These are phyloP conservation scores for Heteropelma amictum DNA, from an alignment of 2,888 invertebrate genomes.

Conservation along the genomic window DNA sequence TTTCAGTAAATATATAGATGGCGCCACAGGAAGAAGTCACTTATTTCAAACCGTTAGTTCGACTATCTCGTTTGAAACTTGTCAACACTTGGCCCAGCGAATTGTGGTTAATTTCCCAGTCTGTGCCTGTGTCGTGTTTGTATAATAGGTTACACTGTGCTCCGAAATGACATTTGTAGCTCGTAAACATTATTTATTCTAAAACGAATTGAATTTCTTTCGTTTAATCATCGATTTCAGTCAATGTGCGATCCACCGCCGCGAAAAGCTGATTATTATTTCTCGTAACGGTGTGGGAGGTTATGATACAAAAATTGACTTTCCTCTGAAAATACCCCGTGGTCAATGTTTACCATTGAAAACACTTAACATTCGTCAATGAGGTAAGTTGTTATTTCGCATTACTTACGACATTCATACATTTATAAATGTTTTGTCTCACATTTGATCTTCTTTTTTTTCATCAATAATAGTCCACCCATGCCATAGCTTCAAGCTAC, in stretches of 20 bases:
- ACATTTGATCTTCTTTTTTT: background rate
- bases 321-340: slow-evolving; percentile 62
- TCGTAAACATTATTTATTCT: slow-evolving; percentile 69
- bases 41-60: slow-evolving; percentile 10
- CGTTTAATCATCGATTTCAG: slow-evolving; percentile 30
- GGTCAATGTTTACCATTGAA: slow-evolving; percentile 68
- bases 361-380: slow-evolving; percentile 56
- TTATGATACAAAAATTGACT: slow-evolving; percentile 69
- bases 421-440: background rate
- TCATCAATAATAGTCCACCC: slow-evolving; percentile 3
- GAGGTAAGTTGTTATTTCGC: slow-evolving; percentile 61
- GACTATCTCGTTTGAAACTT: slow-evolving; percentile 22
- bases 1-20: background rate
- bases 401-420: background rate
- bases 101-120: slow-evolving; percentile 61
- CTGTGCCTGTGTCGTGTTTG: slow-evolving; percentile 75
- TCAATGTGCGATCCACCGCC: slow-evolving; percentile 58
- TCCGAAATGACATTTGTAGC: slow-evolving; percentile 74
- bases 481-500: slow-evolving; percentile 6
- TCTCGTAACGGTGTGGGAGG: slow-evolving; percentile 68
- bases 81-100: slow-evolving; percentile 47
- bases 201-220: slow-evolving; percentile 61
- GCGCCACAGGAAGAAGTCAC: background rate
- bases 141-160: slow-evolving; percentile 75
- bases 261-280: slow-evolving; percentile 61